A percentile compares a stretch with the other conserved stretches of the same genome.
These are phyloP conservation scores for Drosophila atripex DNA, from an alignment of 2,888 invertebrate species.

Conservation along the genomic window DNA sequence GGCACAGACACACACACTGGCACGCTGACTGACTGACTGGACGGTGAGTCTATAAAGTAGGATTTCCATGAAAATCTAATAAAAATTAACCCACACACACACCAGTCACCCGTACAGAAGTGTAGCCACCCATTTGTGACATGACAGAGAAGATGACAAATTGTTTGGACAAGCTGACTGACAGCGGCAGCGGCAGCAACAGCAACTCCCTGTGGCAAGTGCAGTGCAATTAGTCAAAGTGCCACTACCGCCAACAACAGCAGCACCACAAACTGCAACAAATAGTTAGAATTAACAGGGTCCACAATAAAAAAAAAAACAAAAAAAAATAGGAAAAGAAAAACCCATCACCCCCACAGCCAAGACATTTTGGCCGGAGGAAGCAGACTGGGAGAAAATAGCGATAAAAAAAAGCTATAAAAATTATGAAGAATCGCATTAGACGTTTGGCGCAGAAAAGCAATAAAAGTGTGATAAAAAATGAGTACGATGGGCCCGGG, in stretches of 20 bases:
- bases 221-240: conserved; percentile 78
- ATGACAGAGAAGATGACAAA: conserved; percentile 78
- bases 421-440: conserved; percentile 67
- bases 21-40: conserved; percentile 25
- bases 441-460: conserved; percentile 52
- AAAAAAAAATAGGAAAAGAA: conserved; percentile 1
- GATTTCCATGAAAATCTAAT: conserved; percentile 71
- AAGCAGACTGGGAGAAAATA: conserved; percentile 50
- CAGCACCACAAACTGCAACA: conserved; percentile 19
- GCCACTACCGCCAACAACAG: conserved; percentile 46
- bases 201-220: conserved; percentile 67
- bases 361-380: conserved; percentile 60
- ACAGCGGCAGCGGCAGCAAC: conserved; percentile 52
- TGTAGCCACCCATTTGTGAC: conserved; percentile 54
- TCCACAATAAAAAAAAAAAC: not conserved
- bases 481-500: conserved; percentile 17
- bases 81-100: conserved; percentile 55
- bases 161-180: conserved; percentile 70
- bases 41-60: conserved; percentile 44
- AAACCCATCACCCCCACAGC: conserved; percentile 21
- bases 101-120: conserved; percentile 13
- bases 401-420: conserved; percentile 58
- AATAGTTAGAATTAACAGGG: not conserved
- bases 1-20: conserved; percentile 41
- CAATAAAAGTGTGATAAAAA: conserved; percentile 74